Evolutionary conservation across 2,113 vertebrate species (phyloP), one percentile per base, ranked within the genome.

Genomic region (Strix aluco): DNA sequence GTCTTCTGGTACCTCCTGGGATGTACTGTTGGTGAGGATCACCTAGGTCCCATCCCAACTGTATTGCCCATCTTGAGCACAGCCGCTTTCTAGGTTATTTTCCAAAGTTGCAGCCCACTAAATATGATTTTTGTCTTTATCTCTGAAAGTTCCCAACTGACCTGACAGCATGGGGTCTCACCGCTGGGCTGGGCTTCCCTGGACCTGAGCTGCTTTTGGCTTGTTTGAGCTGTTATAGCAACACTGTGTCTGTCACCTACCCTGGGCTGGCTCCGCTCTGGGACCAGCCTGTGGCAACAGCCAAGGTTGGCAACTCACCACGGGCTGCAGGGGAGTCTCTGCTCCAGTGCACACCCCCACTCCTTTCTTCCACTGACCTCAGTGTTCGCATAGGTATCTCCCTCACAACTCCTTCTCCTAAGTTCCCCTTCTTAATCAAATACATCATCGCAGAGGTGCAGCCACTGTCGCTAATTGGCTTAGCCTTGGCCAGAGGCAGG

Each of bases 51-150:
- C 62, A 51, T 14, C 54, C 26, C 59, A 67, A 2, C 36, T 10
- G 15, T 15, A 25, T n/a, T 22, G 9, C 17, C 32, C 11, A 7
- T 36, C 49, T 42, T 8, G 30, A 83, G 36, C 61, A 86, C 1
- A 55, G 70, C 0, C 17, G 61, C 3, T 1, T 23, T 55, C 27
- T 13, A 5, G 29, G 73, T 44, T 54, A 38, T 70, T 85, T 71
- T 29, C 63, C 29, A 21, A 85, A 78, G 7, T 2, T 82, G 19
- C 49, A 88, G 69, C n/a, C 32, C 66, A 34, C 8, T 27, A 30
- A 77, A 52, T 3, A 5, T 0, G 2, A n/a, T 5, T 67, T n/a
- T 36, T 88, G 29, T 17, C 29, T 5, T 8, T 25, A 23, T 2
- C 14, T 15, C 22, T 10, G 16, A 11, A n/a, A 42, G 40, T 1